Percentiles rank a stretch among this genome's conserved stretches.
These are phyloP conservation scores for Ceyx cyanopectus DNA, from an alignment of 2,113 vertebrate species.

Conservation along the genomic window DNA sequence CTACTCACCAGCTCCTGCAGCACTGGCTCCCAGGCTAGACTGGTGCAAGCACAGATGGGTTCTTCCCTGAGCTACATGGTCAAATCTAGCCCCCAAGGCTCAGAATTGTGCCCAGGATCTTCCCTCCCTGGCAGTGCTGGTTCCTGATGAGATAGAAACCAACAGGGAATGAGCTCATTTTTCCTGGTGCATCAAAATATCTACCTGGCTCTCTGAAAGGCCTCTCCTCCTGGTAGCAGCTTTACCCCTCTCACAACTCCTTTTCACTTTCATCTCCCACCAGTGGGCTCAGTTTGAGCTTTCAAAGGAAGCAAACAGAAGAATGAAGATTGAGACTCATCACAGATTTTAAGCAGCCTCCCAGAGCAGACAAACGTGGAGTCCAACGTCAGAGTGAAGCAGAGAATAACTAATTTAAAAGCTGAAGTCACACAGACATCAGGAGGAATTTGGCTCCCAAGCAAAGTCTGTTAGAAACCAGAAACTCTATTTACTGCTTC, in stretches of 20 bases:
- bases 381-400: neutral
- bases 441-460: neutral
- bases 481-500: neutral
- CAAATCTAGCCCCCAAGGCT: neutral
- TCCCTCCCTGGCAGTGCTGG: accelerated
- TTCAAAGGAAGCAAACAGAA: neutral
- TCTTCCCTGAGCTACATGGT: neutral
- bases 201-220: neutral
- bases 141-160: neutral
- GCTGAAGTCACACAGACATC: neutral
- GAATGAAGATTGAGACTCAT: neutral
- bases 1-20: neutral
- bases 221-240: neutral
- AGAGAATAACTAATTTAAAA: accelerated
- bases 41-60: neutral
- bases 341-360: neutral
- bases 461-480: neutral
- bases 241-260: neutral
- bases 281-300: neutral
- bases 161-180: accelerated
- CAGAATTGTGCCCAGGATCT: neutral
- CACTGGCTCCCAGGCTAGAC: neutral
- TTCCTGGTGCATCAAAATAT: neutral
- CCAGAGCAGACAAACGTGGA: neutral
- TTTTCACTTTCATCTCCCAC: neutral